A percentile compares a stretch with the other conserved stretches of the same genome.
phyloP scores from a whole-genome alignment of 2,113 vertebrate species.

The Meleagris gallopavo region DNA sequence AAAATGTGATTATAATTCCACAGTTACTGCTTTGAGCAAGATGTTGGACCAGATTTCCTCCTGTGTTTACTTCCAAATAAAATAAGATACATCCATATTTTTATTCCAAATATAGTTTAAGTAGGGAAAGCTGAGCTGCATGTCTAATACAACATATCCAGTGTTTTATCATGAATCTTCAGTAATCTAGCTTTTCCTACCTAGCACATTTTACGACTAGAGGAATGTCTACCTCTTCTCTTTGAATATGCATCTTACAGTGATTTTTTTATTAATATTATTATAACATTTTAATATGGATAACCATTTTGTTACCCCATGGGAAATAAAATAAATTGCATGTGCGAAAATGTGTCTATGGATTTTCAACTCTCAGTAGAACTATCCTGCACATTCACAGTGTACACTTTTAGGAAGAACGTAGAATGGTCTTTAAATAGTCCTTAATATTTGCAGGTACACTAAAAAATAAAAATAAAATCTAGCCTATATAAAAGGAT shows the following conservation, averaged over 20 bases:
- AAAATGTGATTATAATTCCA: neutral
- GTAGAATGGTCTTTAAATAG: rapidly evolving
- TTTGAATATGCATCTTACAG: neutral
- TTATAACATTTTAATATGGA: too few relatives aligned
- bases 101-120: neutral
- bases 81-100: too few relatives aligned
- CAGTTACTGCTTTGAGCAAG: neutral
- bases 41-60: neutral
- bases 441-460: neutral
- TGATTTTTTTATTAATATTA: too few relatives aligned
- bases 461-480: neutral
- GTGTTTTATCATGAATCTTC: neutral
- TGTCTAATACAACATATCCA: neutral
- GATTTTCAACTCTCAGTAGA: neutral
- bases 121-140: rapidly evolving
- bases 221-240: neutral
- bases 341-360: neutral
- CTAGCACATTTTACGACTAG: neutral
- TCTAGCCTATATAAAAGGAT: rapidly evolving
- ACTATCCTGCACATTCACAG: rapidly evolving
- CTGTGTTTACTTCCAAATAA: rapidly evolving
- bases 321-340: neutral
- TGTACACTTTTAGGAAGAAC: neutral
- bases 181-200: neutral
- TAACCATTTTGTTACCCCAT: neutral